Evolutionary conservation across 1,140 invertebrate species (phyloP), one percentile per base, ranked within the genome.

Genomic region (Saccostrea cuccullata): DNA sequence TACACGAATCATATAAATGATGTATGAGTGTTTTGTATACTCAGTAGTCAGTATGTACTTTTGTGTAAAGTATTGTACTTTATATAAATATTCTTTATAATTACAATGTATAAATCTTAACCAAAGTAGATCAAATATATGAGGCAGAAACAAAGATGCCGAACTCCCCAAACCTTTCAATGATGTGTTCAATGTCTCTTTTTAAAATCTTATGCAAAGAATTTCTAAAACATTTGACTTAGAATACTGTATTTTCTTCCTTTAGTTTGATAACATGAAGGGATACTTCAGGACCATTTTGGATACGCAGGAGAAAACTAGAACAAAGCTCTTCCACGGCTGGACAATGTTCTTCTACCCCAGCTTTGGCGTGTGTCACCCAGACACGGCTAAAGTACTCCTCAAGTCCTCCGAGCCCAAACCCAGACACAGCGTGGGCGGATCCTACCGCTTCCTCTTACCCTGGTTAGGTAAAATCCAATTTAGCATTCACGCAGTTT

Each of bases 351-450:
- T 88, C 47, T 67, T 89, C 2, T 67, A 82, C 17, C 86, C 90
- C 0, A n/a, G 26, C 15, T 85, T 90, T 26, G 84, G 40, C 11
- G 86, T 88, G 0, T 87, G 85, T 84, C 90, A 90, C 23, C 88
- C 88, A 15, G 90, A 90, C 4, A 88, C 86, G 40, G 90, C 73
- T 1, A 87, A 86, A 26, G 47, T 47, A 47, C 47, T 90, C 47
- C 77, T 89, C 2, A 89, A 89, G 58, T 89, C 90, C 8, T 86
- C 86, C 0, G 64, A 55, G 47, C 87, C 89, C 1, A 90, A 90
- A 64, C 60, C 86, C 20, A 84, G 55, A 23, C n/a, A 60, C 36
- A 64, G 47, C 36, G 13, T 73, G 36, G 89, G 89, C 2, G 88
- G 87, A n/a, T 60, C 64, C 0, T 89, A 89, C 86, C 82, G 86